These are phyloP conservation scores for Rhaphigaster nebulosa DNA, from an alignment of 2,888 invertebrate genomes.

Conservation along the genomic window DNA sequence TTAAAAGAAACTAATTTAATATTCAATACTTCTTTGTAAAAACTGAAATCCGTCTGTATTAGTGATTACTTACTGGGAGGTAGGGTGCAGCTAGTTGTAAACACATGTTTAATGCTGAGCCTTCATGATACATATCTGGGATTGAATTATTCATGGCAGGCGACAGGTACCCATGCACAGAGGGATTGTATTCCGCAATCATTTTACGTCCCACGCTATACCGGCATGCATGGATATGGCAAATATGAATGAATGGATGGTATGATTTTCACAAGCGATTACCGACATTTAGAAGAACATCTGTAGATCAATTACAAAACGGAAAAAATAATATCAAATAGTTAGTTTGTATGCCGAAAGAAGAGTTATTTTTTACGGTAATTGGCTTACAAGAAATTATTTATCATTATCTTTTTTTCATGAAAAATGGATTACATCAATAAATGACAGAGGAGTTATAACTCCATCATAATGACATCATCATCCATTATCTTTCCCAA, in stretches of 20 bases:
- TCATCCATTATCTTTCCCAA: neutral
- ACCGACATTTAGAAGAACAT: neutral
- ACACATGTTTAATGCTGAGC: neutral
- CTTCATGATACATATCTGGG: constrained; percentile 2
- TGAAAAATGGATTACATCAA: neutral
- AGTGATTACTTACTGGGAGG: neutral
- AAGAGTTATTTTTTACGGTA: too few species aligned
- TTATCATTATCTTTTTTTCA: neutral
- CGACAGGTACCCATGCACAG: neutral
- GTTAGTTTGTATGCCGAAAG: neutral
- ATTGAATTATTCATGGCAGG: neutral
- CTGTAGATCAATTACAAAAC: neutral
- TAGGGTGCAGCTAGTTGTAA: neutral
- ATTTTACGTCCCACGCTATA: neutral
- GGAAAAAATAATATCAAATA: neutral
- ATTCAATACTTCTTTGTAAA: neutral
- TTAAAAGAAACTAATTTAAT: neutral
- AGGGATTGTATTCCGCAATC: constrained; percentile 13
- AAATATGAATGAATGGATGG: neutral
- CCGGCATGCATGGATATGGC: neutral
- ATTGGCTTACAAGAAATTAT: neutral
- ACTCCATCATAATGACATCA: neutral
- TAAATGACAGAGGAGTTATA: neutral
- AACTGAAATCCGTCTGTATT: neutral
- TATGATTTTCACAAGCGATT: neutral